Evolutionary conservation across 1,140 invertebrate species (phyloP).

Genomic region (Drosophila truncata): DNA sequence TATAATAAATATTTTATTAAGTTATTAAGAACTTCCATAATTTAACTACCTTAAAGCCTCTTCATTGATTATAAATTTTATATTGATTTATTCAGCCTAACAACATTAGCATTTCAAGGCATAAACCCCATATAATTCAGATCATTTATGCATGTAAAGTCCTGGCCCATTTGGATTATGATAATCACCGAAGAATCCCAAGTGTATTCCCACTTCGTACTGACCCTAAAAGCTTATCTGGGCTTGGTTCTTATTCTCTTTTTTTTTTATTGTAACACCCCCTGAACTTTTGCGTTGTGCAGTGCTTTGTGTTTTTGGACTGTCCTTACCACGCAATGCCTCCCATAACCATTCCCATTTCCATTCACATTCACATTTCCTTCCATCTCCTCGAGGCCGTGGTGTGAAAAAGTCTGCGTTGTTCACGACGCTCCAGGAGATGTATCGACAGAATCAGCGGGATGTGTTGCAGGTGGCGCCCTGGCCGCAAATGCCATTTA

Average conservation of each 20-base stretch:
- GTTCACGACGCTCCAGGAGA: slow-evolving; percentile 34
- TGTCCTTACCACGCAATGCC: slow-evolving; percentile 36
- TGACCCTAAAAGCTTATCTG: slow-evolving; percentile 29
- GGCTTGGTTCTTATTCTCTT: slow-evolving; percentile 21
- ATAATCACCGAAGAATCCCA: slow-evolving; percentile 13
- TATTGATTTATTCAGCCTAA: slow-evolving; percentile 8
- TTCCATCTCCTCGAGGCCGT: slow-evolving; percentile 1
- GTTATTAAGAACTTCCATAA: not conserved
- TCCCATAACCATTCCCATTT: slow-evolving; percentile 1
- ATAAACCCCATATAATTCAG: not conserved
- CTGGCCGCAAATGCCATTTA: slow-evolving; percentile 66
- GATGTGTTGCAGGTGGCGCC: slow-evolving; percentile 62
- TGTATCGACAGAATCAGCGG: slow-evolving; percentile 39
- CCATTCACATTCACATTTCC: not conserved
- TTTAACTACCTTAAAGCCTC: not conserved
- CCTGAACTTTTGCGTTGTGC: slow-evolving; percentile 75
- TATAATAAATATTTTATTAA: too few relatives aligned
- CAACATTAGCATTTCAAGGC: not conserved
- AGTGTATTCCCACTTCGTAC: slow-evolving; percentile 41
- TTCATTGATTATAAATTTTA: slow-evolving; percentile 1
- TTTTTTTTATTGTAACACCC: slow-evolving; percentile 62
- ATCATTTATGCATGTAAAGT: slow-evolving; percentile 12
- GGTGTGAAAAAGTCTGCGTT: slow-evolving; percentile 77
- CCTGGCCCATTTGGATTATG: slow-evolving; percentile 15
- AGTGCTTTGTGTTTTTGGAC: slow-evolving; percentile 62